Base-by-base conservation (phyloP, 2,113 vertebrate species). In the Elachura formosa region DNA sequence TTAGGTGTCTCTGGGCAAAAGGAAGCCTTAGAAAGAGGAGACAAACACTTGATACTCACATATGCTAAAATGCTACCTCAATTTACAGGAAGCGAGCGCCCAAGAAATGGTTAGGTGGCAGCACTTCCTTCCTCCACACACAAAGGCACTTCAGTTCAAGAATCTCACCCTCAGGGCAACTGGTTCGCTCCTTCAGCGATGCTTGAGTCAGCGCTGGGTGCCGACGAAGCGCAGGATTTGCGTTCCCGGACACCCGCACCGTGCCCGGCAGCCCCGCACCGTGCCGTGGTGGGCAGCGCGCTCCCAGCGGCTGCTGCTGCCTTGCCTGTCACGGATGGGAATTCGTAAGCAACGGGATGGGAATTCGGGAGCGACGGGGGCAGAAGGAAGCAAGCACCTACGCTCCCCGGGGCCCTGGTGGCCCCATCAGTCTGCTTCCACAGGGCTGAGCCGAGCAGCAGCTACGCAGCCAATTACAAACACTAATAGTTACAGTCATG, bases 301-400 rank as follows among this genome's bases (percentile, higher is more conserved):
- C n/a, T n/a, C n/a, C 0, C 0, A 10, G n/a, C 5, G 52, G 14
- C 82, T 24, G 2, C n/a, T n/a, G n/a, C n/a, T n/a, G n/a, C n/a
- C n/a, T n/a, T 25, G 13, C n/a, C 18, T 22, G 33, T 11, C n/a
- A 0, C 0, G 2, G 45, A 1, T 2, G 10, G 31, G 40, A 11
- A 5, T 1, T n/a, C 7, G 0, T 3, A 4, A 2, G 16, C 24
- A 0, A n/a, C n/a, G n/a, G 2, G 45, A 1, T 2, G 10, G 31
- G 40, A 11, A 5, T 1, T n/a, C 1, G 16, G 22, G 7, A 8
- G 6, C 0, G 0, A 8, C 2, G 28, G 48, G 41, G 33, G 12
- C 38, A 64, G 71, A 10, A 15, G 49, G n/a, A 22, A 54, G 31
- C 26, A 1, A 4, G 8, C 40, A 3, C 38, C 75, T 11, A 1